Evolutionary conservation across 2,888 invertebrate species (phyloP), one percentile per base, ranked within the genome.

Genomic region (Cryptocheilus praepositus): DNA sequence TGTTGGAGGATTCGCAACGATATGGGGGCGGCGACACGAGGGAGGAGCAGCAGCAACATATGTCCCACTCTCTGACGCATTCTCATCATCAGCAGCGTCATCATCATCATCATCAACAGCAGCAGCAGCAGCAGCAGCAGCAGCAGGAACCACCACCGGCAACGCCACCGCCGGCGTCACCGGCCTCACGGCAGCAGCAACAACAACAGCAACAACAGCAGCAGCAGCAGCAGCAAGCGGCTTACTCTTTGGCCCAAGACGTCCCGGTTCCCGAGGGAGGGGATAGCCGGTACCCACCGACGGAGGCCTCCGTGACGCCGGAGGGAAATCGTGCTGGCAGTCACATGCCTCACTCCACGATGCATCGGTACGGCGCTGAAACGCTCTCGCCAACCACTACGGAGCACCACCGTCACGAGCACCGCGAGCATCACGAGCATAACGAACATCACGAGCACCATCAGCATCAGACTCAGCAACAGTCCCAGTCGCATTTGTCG

Each of bases 291-390:
- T 71, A 64, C 62, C 21, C 70, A 63, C 51, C 64, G 71, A 7
- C 49, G 67, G 86, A 84, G 84, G 82, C 76, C 74, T 83, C 85
- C 73, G 83, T 82, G 76, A 80, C 81, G 73, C 61, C 81, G 77
- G 83, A 85, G 74, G 85, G 83, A 83, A 84, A 83, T 79, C 84
- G 83, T 69, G 73, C 73, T 72, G 79, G 56, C 84, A 88, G 87
- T 88, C 86, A 88, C 84, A 85, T 86, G 85, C 83, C 82, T 81
- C 85, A 83, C 81, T 84, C 84, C 73, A 87, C 85, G 81, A 88
- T 88, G 88, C 84, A 86, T 76, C 86, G 85, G 74, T 88, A 86
- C 85, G 81, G 79, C 61, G 81, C 76, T 54, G 88, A 86, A 72
- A 79, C 84, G 81, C 86, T 88, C 82, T 85, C 87, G 51, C 76